These are phyloP conservation scores for Psittacula cyanocephala DNA, from an alignment of 2,113 vertebrate genomes.

Conservation along the genomic window DNA sequence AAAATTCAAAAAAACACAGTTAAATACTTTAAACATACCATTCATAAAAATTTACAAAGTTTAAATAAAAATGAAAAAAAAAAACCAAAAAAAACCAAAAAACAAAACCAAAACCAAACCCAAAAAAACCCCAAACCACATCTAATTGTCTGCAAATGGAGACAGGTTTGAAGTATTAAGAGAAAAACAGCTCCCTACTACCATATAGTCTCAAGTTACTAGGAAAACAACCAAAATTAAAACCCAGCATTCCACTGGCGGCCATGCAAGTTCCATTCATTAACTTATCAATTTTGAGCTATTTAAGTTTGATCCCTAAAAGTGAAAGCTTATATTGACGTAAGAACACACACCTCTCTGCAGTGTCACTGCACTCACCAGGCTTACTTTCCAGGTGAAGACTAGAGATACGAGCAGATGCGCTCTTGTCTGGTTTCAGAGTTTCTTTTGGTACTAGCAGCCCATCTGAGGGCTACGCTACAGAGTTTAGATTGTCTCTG, in stretches of 20 bases:
- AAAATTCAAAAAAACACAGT: no score
- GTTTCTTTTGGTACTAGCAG: not conserved
- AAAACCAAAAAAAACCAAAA: no score
- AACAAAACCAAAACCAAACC: no score
- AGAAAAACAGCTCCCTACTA: not conserved
- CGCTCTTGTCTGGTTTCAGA: not conserved
- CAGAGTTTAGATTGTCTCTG: not conserved
- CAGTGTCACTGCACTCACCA: not conserved
- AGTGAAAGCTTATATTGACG: not conserved
- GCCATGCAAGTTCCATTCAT: not conserved
- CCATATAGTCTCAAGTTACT: not conserved
- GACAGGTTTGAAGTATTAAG: not conserved
- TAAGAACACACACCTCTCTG: not conserved
- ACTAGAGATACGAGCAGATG: not conserved
- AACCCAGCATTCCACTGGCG: not conserved
- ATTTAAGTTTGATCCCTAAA: not conserved
- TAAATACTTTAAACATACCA: no score
- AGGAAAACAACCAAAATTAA: not conserved
- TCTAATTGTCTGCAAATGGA: constrained; percentile 7
- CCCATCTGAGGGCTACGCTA: fast-evolving
- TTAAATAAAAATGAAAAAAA: not conserved
- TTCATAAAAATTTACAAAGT: no score
- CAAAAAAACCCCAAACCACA: not conserved
- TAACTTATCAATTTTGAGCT: not conserved
- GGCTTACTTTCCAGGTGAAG: not conserved